phyloP scores from a whole-genome alignment of 1,140 invertebrate species.

The Tachypleus tridentatus region DNA sequence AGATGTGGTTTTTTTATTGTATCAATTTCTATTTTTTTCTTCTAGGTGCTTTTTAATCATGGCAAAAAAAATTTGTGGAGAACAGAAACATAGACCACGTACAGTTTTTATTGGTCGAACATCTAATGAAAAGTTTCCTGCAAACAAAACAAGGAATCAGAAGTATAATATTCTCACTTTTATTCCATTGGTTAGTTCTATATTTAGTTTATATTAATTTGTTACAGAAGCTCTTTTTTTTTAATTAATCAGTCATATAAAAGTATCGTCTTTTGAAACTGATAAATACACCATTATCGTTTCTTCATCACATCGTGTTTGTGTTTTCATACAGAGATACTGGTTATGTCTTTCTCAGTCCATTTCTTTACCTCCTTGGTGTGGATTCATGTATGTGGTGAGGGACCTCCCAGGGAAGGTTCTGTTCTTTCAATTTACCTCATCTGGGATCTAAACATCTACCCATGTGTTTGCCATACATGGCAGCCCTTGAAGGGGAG shows the following conservation, averaged over 20 bases:
- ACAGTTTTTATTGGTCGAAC: slow-evolving; percentile 39
- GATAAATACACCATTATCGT: background rate
- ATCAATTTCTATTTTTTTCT: background rate
- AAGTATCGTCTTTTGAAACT: background rate
- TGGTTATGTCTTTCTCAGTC: too few relatives aligned
- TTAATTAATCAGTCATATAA: background rate
- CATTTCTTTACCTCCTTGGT: too few relatives aligned
- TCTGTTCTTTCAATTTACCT: too few relatives aligned
- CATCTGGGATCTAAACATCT: too few relatives aligned
- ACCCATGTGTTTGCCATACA: too few relatives aligned
- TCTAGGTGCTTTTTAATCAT: slow-evolving; percentile 10
- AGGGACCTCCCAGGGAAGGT: too few relatives aligned
- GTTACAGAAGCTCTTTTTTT: background rate
- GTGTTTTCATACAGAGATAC: too few relatives aligned
- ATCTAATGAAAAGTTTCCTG: slow-evolving; percentile 56
- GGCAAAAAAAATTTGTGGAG: slow-evolving; percentile 21
- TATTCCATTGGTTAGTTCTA: slow-evolving; percentile 68
- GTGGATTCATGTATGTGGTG: too few relatives aligned
- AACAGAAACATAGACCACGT: slow-evolving; percentile 37
- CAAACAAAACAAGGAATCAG: slow-evolving; percentile 95
- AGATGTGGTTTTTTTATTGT: background rate
- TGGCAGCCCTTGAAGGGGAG: too few relatives aligned
- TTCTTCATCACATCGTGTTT: too few relatives aligned
- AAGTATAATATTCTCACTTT: slow-evolving; percentile 99
- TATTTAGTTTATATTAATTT: background rate